Conservation (phyloP, 2,888 invertebrate species). For the Dasysyrphus tricinctus region DNA sequence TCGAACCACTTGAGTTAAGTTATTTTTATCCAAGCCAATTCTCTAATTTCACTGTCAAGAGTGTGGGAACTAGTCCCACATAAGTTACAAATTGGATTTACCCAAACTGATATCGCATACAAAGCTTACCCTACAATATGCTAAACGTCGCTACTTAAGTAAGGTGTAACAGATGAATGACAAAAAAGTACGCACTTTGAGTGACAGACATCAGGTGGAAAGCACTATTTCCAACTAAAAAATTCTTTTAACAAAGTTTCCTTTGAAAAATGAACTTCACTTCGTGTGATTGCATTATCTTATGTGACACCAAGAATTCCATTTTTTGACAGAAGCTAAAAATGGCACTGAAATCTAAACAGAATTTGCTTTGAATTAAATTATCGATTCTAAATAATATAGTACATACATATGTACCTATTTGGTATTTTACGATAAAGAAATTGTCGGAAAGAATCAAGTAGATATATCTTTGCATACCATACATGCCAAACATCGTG, state of each 20-base stretch:
- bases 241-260: constrained; percentile 31
- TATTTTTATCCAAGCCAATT: too few relatives aligned
- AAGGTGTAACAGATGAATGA: constrained; percentile 38
- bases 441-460: constrained; percentile 33
- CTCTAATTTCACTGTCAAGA: constrained; percentile 34
- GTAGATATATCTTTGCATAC: constrained; percentile 14
- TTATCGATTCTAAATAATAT: constrained; percentile 3
- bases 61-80: constrained; percentile 57
- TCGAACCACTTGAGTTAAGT: too few relatives aligned
- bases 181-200: constrained; percentile 8
- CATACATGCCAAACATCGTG: constrained; percentile 39
- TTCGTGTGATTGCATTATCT: constrained; percentile 21
- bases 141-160: neutral
- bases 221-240: constrained; percentile 43
- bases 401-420: neutral
- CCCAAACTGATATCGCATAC: constrained; percentile 51
- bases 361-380: neutral
- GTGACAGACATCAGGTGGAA: constrained; percentile 28
- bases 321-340: constrained; percentile 49
- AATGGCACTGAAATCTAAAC: neutral
- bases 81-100: constrained; percentile 39
- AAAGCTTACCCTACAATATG: constrained; percentile 60
- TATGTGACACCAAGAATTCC: constrained; percentile 36
- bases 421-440: constrained; percentile 2
- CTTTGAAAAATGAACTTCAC: constrained; percentile 37